Evolutionary conservation across 2,797 vertebrate species (phyloP).

Genomic region (Crenuchus spilurus): DNA sequence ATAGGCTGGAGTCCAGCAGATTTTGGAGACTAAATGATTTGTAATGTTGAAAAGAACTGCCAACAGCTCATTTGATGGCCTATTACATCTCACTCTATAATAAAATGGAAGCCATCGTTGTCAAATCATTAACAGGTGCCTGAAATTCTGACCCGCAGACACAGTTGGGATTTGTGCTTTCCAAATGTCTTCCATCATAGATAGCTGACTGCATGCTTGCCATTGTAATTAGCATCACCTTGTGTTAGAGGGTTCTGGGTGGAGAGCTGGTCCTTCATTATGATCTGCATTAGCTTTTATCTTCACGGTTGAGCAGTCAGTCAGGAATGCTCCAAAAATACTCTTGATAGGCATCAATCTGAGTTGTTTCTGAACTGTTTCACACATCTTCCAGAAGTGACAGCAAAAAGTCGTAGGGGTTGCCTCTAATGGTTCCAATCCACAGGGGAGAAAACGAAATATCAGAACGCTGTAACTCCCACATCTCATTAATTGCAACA

Average conservation of each 20-base stretch:
- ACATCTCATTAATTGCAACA: neutral
- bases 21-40: constrained; percentile 37
- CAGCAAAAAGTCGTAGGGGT: neutral
- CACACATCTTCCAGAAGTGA: neutral
- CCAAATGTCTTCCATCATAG: neutral
- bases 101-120: constrained; percentile 37
- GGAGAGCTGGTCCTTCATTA: neutral
- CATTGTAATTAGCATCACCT: neutral
- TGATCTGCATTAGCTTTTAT: neutral
- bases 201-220: neutral
- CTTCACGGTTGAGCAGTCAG: constrained; percentile 5
- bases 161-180: neutral
- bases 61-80: constrained; percentile 25
- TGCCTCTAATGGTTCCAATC: constrained; percentile 15
- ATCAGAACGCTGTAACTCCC: neutral
- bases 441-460: neutral
- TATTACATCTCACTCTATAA: constrained; percentile 19
- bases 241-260: neutral
- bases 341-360: neutral
- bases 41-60: constrained; percentile 17
- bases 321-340: constrained; percentile 4
- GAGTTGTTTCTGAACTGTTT: neutral
- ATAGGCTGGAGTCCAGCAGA: constrained; percentile 15
- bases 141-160: constrained; percentile 20
- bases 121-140: constrained; percentile 4